Evolutionary conservation across 1,140 invertebrate species (phyloP).

Genomic region (Penaeus vannamei): DNA sequence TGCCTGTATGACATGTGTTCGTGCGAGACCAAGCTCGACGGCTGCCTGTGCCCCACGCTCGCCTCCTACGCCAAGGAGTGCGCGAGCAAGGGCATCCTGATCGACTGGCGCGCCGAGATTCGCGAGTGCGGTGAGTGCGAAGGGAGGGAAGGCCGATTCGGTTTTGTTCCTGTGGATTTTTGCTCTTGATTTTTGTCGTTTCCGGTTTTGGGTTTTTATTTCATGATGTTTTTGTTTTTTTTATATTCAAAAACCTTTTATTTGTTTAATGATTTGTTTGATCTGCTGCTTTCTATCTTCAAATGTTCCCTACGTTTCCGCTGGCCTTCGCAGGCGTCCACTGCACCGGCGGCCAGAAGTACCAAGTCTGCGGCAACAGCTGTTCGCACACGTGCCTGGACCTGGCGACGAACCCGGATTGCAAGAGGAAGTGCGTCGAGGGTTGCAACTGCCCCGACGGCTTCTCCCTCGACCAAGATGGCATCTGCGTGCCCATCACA

Average conservation of each 20-base stretch:
- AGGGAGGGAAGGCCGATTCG: constrained; percentile 2
- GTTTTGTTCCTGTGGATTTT: not conserved
- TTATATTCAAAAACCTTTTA: too few species aligned
- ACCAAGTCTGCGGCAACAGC: constrained; percentile 84
- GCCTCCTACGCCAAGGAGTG: constrained; percentile 86
- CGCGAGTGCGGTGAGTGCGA: constrained; percentile 80
- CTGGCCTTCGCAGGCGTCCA: constrained; percentile 75
- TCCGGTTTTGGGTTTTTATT: not conserved
- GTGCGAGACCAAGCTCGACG: constrained; percentile 76
- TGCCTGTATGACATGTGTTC: constrained; percentile 91
- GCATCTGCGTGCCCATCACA: constrained; percentile 83
- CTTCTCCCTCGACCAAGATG: constrained; percentile 79
- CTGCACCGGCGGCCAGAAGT: constrained; percentile 84
- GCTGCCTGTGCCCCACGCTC: constrained; percentile 85
- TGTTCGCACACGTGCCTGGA: constrained; percentile 82
- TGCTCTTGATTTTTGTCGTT: not conserved
- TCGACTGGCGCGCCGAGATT: constrained; percentile 84
- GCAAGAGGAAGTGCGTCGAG: constrained; percentile 83
- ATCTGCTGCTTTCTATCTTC: too few species aligned
- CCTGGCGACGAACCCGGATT: constrained; percentile 74
- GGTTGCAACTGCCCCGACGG: constrained; percentile 89
- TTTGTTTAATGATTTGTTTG: too few species aligned
- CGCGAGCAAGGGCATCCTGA: constrained; percentile 78
- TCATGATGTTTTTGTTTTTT: too few species aligned
- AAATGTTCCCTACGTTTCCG: not conserved